These are phyloP conservation scores for Siderastrea radians DNA, from an alignment of 92 coral and sea anemone genomes.

Conservation along the genomic window DNA sequence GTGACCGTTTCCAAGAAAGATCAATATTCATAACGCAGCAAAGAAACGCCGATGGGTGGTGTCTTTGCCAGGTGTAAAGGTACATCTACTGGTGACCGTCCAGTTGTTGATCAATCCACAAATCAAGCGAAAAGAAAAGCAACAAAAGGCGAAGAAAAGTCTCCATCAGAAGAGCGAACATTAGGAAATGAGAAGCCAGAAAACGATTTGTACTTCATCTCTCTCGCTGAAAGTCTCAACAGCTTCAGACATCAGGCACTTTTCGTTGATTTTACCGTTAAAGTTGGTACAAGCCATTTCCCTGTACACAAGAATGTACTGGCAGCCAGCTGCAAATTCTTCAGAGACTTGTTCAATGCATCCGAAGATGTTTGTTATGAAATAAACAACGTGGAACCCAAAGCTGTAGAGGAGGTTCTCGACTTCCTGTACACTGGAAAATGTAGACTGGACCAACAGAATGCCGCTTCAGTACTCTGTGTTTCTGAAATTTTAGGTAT, in stretches of 20 bases:
- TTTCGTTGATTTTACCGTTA: constrained; percentile 54
- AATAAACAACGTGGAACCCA: constrained; percentile 45
- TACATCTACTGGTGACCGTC: too few species aligned
- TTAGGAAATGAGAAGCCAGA: too few species aligned
- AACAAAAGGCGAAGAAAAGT: too few species aligned
- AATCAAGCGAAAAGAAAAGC: too few species aligned
- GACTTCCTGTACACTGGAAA: constrained; percentile 57
- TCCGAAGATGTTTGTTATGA: constrained; percentile 25
- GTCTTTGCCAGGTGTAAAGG: too few species aligned
- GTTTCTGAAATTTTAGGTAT: constrained; percentile 44
- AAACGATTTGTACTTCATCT: too few species aligned
- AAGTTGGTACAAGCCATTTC: constrained; percentile 31
- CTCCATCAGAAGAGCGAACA: too few species aligned
- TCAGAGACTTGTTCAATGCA: constrained; percentile 39
- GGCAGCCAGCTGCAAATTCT: constrained; percentile 31
- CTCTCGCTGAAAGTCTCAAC: constrained; percentile 25
- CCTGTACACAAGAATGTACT: constrained; percentile 63
- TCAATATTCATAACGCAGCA: too few species aligned
- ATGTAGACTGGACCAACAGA: constrained; percentile 49
- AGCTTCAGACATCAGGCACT: constrained; percentile 3
- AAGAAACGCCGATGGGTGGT: too few species aligned
- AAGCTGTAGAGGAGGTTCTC: constrained; percentile 36
- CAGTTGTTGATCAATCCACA: too few species aligned
- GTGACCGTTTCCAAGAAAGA: too few species aligned
- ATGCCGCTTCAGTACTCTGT: constrained; percentile 24